These are phyloP conservation scores for Thamnaconus septentrionalis DNA, from an alignment of 2,113 vertebrate species.

Conservation along the genomic window DNA sequence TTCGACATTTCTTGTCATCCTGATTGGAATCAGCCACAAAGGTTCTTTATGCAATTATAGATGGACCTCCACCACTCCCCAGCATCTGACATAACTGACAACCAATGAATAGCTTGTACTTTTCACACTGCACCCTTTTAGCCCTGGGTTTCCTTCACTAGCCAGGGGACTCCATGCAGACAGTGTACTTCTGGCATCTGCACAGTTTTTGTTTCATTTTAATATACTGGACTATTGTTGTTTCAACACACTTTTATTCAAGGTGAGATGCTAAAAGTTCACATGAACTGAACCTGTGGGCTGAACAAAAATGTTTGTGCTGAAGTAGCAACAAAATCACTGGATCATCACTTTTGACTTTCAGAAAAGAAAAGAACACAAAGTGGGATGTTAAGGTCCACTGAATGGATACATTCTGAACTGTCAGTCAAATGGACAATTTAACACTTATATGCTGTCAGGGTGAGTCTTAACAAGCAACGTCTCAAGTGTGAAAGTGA, in stretches of 20 bases:
- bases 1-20: slow-evolving; percentile 1
- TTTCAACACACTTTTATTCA: too few species aligned
- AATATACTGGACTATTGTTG: too few species aligned
- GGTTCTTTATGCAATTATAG: slow-evolving; percentile 9
- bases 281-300: background rate
- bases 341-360: slow-evolving; percentile 2
- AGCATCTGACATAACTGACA: background rate
- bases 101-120: slow-evolving; percentile 12
- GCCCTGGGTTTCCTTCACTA: slow-evolving; percentile 16
- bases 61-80: slow-evolving; percentile 1
- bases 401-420: slow-evolving; percentile 21
- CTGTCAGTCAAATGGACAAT: slow-evolving; percentile 1
- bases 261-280: too few species aligned
- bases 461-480: too few species aligned
- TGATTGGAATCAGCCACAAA: slow-evolving; percentile 2
- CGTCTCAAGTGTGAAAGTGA: too few species aligned
- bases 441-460: background rate
- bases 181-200: too few species aligned
- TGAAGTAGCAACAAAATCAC: background rate
- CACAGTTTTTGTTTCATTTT: too few species aligned
- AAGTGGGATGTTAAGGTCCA: background rate
- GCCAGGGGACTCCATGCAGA: too few species aligned
- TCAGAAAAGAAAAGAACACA: background rate
- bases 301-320: background rate
- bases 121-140: slow-evolving; percentile 33